These are phyloP conservation scores for Rousettus leschenaultii DNA, from an alignment of 2,113 vertebrate species.

Conservation along the genomic window DNA sequence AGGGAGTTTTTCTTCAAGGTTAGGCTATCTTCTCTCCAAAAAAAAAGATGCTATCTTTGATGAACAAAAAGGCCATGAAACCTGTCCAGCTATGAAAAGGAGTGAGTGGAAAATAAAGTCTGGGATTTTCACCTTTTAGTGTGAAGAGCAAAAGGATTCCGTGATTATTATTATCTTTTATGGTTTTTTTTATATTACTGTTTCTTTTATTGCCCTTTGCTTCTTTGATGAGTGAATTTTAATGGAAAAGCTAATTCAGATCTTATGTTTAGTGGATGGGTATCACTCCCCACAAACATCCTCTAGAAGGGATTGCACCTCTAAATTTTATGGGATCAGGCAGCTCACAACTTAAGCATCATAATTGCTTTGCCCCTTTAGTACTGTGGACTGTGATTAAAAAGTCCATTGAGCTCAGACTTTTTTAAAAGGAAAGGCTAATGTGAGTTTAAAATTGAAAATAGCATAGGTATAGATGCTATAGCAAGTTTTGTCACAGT, in stretches of 20 bases:
- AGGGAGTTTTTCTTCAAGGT: neutral
- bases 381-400: constrained; percentile 17
- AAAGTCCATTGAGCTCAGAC: constrained; percentile 48
- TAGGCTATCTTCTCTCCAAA: neutral
- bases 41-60: neutral
- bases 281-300: neutral
- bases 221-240: constrained; percentile 48
- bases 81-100: neutral
- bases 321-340: neutral
- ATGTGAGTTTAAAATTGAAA: constrained; percentile 51
- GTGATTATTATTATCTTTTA: neutral
- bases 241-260: constrained; percentile 21
- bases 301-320: constrained; percentile 19
- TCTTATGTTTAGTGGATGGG: neutral
- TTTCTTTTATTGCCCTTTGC: neutral
- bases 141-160: neutral
- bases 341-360: neutral
- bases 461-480: neutral
- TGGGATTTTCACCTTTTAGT: neutral
- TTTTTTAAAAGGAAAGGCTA: constrained; percentile 39
- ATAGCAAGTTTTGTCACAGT: constrained; percentile 53
- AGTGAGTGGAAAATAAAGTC: neutral
- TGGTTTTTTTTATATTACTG: neutral
- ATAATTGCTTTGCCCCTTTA: constrained; percentile 35
- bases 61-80: neutral